Base-by-base conservation (phyloP, 2,113 vertebrate genomes). In the Heterochromis multidens region DNA sequence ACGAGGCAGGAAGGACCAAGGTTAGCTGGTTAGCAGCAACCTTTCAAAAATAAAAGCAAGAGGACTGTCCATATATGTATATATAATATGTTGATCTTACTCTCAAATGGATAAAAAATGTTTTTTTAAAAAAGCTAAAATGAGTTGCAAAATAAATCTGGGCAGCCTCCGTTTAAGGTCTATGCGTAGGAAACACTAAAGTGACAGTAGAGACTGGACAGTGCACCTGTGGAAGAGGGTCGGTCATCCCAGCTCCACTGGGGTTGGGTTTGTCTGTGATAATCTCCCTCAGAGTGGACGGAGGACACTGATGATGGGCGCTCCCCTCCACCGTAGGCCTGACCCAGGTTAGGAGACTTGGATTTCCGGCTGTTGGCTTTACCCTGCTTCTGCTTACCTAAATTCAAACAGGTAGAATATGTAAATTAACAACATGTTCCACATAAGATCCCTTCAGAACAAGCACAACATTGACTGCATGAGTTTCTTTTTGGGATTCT, bases 221-320 rank as follows among this genome's bases (percentile, higher is more conserved):
- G 27, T 67, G 82, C 31, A 98, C 98, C 98, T 96, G 98, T 97
- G 61, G 98, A 99, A 27, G 98, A 99, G 12, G 99, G 98, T 90
- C 98, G 94, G 21, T 99, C 99, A 58, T 99, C 98, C 98, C 98
- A 99, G 93, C 96, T 96, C 98, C 98, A 99, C 25, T 92, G 92
- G 4, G 91, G 31, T 37, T 94, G 94, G 76, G 97, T 96, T 95
- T 99, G 98, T 88, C 98, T 96, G 95, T 98, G 97, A 93, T 99
- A 99, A 89, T 99, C 98, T 80, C 98, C 98, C 94, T 99, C 98
- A 43, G 99, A 99, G 93, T 99, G 98, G 62, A 99, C 98, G 14
- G 98, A 99, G 87, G 98, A 99, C 76, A 98, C 98, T 4, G 98
- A 99, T 35, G 98, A 98, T 57, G 98, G 98, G 70, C 98, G 96